These are phyloP conservation scores for Rhabdophis nuchalis DNA, from an alignment of 2,797 vertebrate species.

Conservation along the genomic window DNA sequence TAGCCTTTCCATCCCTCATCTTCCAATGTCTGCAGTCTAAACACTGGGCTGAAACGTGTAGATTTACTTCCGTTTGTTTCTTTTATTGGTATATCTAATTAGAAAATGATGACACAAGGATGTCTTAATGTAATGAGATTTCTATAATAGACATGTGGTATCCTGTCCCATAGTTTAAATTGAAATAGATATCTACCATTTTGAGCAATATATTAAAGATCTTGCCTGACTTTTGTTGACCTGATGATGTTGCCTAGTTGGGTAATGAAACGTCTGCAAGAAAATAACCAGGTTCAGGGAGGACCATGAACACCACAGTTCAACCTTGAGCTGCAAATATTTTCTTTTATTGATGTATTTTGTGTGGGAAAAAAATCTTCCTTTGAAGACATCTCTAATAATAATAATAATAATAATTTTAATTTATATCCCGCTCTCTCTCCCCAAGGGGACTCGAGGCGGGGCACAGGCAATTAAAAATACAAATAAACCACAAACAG, in stretches of 20 bases:
- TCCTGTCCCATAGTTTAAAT: too few relatives aligned
- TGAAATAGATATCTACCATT: background rate
- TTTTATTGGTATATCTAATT: background rate
- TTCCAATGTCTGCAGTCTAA: background rate
- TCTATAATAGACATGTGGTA: too few relatives aligned
- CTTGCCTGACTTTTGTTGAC: background rate
- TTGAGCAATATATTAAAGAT: background rate
- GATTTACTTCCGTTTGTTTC: background rate
- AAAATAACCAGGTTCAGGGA: background rate
- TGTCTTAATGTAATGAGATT: background rate
- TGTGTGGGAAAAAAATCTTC: background rate
- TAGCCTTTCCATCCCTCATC: background rate
- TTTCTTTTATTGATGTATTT: background rate
- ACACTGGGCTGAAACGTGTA: background rate
- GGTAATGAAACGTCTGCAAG: background rate
- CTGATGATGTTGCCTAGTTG: background rate
- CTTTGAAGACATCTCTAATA: background rate
- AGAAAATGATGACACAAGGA: background rate
- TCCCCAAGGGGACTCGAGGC: too few relatives aligned
- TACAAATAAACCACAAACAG: too few relatives aligned
- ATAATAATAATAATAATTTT: too few relatives aligned
- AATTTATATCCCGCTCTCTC: too few relatives aligned
- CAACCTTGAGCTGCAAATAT: background rate
- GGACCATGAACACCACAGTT: background rate
- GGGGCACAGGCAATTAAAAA: too few relatives aligned